These are phyloP conservation scores for Protobothrops mucrosquamatus DNA, from an alignment of 2,113 vertebrate genomes.

Conservation along the genomic window DNA sequence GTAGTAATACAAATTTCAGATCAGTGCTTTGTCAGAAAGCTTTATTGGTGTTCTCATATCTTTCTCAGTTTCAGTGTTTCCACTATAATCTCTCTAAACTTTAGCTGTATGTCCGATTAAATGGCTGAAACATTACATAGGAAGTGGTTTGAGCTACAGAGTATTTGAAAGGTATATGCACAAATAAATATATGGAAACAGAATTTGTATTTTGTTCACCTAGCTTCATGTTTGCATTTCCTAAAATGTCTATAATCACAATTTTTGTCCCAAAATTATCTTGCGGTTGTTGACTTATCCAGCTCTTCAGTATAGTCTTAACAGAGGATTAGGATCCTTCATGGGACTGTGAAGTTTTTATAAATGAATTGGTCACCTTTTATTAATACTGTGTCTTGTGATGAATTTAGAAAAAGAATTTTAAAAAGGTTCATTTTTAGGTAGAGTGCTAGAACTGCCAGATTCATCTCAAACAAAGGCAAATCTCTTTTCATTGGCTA, in stretches of 20 bases:
- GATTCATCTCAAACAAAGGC: background rate
- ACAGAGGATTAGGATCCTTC: background rate
- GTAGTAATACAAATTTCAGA: constrained; percentile 10
- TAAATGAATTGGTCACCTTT: background rate
- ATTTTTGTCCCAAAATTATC: background rate
- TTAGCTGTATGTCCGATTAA: background rate
- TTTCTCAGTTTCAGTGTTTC: background rate
- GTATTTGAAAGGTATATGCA: background rate
- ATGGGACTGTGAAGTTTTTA: background rate
- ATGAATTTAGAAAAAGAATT: background rate
- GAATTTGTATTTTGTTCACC: background rate
- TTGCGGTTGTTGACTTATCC: background rate
- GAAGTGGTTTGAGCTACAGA: background rate
- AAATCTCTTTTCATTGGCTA: background rate
- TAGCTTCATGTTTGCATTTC: constrained; percentile 9
- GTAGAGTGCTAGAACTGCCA: background rate
- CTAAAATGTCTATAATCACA: background rate
- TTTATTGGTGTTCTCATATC: background rate
- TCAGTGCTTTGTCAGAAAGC: background rate
- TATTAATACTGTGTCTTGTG: background rate
- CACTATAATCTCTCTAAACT: background rate
- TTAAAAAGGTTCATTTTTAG: background rate
- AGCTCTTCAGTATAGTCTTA: background rate
- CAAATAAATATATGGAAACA: background rate
- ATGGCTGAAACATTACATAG: background rate